Evolutionary conservation across 2,888 invertebrate species (phyloP).

Genomic region (Matsumyia berberina): DNA sequence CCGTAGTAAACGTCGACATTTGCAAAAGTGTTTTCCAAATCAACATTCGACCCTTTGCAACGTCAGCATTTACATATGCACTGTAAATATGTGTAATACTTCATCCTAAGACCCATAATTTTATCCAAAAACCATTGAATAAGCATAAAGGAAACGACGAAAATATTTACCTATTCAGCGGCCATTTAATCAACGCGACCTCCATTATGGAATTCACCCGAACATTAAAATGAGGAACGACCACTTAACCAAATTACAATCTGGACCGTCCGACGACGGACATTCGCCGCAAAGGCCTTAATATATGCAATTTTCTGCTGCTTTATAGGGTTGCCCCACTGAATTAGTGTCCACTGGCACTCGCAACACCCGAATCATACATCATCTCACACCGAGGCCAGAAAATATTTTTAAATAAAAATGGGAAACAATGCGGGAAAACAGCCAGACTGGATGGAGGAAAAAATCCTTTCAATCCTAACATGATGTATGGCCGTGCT

Average conservation of each 20-base stretch:
- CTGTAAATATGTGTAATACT: constrained; percentile 15
- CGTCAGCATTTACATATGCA: constrained; percentile 19
- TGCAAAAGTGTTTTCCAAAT: background rate
- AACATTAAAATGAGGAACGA: constrained; percentile 84
- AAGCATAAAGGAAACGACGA: constrained; percentile 62
- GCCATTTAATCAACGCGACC: constrained; percentile 77
- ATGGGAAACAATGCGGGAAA: constrained; percentile 46
- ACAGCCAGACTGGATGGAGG: constrained; percentile 33
- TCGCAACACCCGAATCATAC: constrained; percentile 54
- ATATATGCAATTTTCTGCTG: constrained; percentile 70
- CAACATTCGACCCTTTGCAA: constrained; percentile 16
- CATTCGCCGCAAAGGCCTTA: constrained; percentile 52
- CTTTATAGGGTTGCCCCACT: constrained; percentile 57
- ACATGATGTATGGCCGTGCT: constrained; percentile 75
- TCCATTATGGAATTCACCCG: constrained; percentile 82
- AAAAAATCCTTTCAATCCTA: constrained; percentile 47
- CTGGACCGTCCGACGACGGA: constrained; percentile 76
- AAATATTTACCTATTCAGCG: constrained; percentile 73
- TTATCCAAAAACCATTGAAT: constrained; percentile 51
- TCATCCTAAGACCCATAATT: constrained; percentile 33
- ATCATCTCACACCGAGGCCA: constrained; percentile 55
- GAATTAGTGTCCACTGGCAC: constrained; percentile 45
- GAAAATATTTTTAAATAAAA: constrained; percentile 69
- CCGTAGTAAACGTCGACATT: background rate
- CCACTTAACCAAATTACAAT: constrained; percentile 85